Evolutionary conservation across 2,113 vertebrate genomes (phyloP), one percentile per base, ranked within the genome.

Genomic region (Peromyscus polionotus): DNA sequence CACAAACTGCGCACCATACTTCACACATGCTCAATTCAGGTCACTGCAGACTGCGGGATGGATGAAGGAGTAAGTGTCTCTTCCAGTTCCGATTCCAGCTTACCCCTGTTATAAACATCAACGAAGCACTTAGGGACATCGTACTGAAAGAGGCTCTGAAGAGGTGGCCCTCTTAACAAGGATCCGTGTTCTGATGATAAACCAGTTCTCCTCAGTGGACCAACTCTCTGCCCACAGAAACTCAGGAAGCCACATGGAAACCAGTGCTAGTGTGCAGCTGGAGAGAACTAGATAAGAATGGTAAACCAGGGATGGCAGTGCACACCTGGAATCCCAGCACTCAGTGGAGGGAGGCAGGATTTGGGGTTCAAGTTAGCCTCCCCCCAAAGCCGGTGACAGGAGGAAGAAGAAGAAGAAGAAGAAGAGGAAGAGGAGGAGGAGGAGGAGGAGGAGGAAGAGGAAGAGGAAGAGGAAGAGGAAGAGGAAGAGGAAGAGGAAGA

Each of bases 81-180:
- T 63, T 75, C 76, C 13, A 63, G 61, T n/a, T 92, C 87, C 61
- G 70, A 80, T 80, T 91, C 89, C 61, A 20, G 88, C 48, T 84
- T 70, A 42, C 80, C 84, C 48, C 28, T 57, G 92, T 80, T 51
- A 51, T 59, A 59, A 94, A 94, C 20, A 48, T 94, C 70, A 87
- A 72, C 68, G 93, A 76, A 93, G 13, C 19, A 81, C 39, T 72
- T 93, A 81, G 22, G 57, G 51, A 91, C 63, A 61, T 65, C n/a
- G 90, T 45, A 31, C 2, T 51, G 33, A 80, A 90, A 51, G 70
- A 39, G 75, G 81, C 75, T 90, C 70, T 94, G 70, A 76, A 76
- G 36, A 77, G 19, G 85, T 24, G 42, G 90, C 42, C 92, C 45
- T 70, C 39, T 59, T 76, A 20, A 70, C 1, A 65, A 65, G 76